Evolutionary conservation across 2,113 vertebrate genomes (phyloP), one percentile per base, ranked within the genome.

Genomic region (Ariopsis seemanni): DNA sequence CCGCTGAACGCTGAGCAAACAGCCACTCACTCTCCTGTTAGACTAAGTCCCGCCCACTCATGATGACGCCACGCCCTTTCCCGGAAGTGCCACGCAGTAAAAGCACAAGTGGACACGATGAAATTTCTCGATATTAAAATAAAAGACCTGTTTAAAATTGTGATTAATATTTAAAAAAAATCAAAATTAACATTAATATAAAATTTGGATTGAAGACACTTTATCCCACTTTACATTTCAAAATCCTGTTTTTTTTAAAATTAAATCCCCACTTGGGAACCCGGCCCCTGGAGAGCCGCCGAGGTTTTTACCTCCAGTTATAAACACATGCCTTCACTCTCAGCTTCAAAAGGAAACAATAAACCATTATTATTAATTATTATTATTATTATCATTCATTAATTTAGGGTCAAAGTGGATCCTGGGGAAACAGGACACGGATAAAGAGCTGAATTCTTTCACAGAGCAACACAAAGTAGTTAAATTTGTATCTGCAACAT

Each of bases 31-130:
- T 69, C 81, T 86, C 63, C 85, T 85, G 63, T 81, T 48, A 20
- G 62, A 48, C 25, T 55, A 86, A 69, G 5, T 14, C 34, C 62
- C 85, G 63, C 85, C 85, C 77, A 86, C 85, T 48, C 2, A 25
- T 1, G 5, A 2, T 17, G 15, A 60, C 82, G 12, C 52, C 69
- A 62, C 77, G 63, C 62, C 85, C 58, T n/a, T 58, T 86, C 48
- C 30, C 85, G 50, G 50, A 58, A 81, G 65, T 86, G 85, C 85
- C 85, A 86, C 85, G 85, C 85, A 27, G 69, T 69, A 81, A 55
- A 20, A 22, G 42, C 42, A 42, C 42, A 3, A 42, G 50, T 34
- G 62, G 8, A 25, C 18, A 18, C 27, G 30, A 60, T 17, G 6
- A 12, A 7, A 52, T 53, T 17, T 55, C 18, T 4, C 6, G 4